Evolutionary conservation across 2,113 vertebrate genomes (phyloP), one percentile per base, ranked within the genome.

Genomic region (Zosterops japonicus): DNA sequence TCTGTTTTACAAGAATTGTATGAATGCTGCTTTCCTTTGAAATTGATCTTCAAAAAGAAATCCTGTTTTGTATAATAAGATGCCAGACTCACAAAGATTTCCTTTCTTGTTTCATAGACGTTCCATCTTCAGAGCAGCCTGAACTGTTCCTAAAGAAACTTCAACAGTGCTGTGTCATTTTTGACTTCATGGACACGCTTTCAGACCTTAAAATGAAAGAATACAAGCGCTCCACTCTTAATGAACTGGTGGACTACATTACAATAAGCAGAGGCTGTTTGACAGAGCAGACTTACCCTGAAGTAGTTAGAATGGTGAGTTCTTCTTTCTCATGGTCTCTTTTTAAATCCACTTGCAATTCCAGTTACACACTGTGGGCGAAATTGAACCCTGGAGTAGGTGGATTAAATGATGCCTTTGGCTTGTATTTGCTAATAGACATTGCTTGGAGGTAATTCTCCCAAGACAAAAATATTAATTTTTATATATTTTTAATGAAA

Each of bases 161-260:
- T 98, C 99, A 99, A 98, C 99, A 99, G 99, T 99, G 99, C 98
- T 99, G 99, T 98, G 99, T 99, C 72, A 98, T 99, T 98, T 99
- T 99, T 98, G 99, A 99, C 98, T 99, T 99, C 98, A 99, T 99
- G 99, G 99, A 99, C 99, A 99, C 99, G 94, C 98, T 99, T 98
- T 99, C 99, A 90, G 99, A 99, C 98, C 99, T 99, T 98, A 99
- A 99, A 99, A 99, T 99, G 99, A 99, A 99, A 98, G 99, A 99
- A 98, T 99, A 99, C 98, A 99, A 99, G 97, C 99, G 99, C 97
- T 99, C 99, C 97, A 99, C 99, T 96, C 99, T 99, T 98, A 99
- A 99, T 96, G 99, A 99, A 98, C 98, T 99, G 98, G 99, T 99
- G 98, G 99, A 99, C 98, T 99, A 99, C 98, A 99, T 99, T 98